Evolutionary conservation across 1,140 invertebrate species (phyloP).

Genomic region (Luehdorfia chinensis): DNA sequence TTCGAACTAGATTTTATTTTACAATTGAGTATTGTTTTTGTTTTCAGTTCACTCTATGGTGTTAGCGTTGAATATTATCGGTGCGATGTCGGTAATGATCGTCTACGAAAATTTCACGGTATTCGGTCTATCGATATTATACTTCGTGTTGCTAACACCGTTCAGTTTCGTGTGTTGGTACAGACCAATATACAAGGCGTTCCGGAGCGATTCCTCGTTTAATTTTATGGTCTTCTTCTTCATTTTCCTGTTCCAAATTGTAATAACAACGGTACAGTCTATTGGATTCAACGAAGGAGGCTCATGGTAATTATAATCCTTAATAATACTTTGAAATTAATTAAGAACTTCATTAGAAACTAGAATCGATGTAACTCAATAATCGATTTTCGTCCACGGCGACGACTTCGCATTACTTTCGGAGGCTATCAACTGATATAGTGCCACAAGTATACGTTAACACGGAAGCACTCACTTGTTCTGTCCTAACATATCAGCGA

Average conservation of each 20-base stretch:
- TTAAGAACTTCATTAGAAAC: no score
- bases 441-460: no score
- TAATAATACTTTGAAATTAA: no score
- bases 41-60: slow-evolving; percentile 92
- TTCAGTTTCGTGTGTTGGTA: slow-evolving; percentile 99
- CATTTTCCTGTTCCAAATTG: slow-evolving; percentile 98
- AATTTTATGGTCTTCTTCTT: slow-evolving; percentile 99
- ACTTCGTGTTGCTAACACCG: slow-evolving; percentile 94
- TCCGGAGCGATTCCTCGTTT: slow-evolving; percentile 97
- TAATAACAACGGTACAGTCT: slow-evolving; percentile 91
- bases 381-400: no score
- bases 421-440: no score
- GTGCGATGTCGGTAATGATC: slow-evolving; percentile 86
- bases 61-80: slow-evolving; percentile 91
- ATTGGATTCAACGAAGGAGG: slow-evolving; percentile 89
- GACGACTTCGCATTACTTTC: no score
- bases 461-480: no score
- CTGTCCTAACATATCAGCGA: no score
- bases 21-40: no score
- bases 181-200: slow-evolving; percentile 83
- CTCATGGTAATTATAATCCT: slow-evolving; percentile 80
- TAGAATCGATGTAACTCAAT: no score
- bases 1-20: no score
- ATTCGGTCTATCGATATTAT: slow-evolving; percentile 94
- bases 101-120: slow-evolving; percentile 81